A percentile compares a stretch with the other conserved stretches of the same genome.
phyloP scores from a whole-genome alignment of 92 coral and sea anemone genomes.

The Parazoanthus atlanticus region DNA sequence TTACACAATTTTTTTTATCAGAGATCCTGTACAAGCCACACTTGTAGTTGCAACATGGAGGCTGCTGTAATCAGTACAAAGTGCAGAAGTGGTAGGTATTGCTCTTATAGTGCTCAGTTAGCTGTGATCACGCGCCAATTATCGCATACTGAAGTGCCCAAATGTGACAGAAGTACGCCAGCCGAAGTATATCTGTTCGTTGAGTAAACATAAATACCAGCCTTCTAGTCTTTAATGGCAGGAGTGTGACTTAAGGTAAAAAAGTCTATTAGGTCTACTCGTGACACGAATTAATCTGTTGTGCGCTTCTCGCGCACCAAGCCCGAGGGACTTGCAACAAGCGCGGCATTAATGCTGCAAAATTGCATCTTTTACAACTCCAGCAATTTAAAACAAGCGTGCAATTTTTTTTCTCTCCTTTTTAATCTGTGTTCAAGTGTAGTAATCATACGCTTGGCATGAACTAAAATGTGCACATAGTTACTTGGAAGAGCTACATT shows the following conservation, averaged over 20 bases:
- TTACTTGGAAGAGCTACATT: neutral
- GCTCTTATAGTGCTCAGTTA: neutral
- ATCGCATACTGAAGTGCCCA: slow-evolving; percentile 15
- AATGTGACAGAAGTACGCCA: slow-evolving; percentile 18
- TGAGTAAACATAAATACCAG: slow-evolving; percentile 12
- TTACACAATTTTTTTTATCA: neutral
- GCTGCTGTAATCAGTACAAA: slow-evolving; percentile 4
- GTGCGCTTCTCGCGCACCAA: neutral
- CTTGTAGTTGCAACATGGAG: slow-evolving; percentile 12
- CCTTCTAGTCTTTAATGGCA: neutral
- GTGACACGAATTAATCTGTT: neutral
- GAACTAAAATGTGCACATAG: neutral
- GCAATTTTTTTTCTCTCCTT: neutral
- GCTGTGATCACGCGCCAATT: slow-evolving; percentile 24
- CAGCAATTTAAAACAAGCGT: neutral
- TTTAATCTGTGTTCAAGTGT: neutral
- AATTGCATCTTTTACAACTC: neutral
- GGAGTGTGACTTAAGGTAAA: neutral
- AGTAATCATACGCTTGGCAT: neutral
- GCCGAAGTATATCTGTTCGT: neutral
- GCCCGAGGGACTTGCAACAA: slow-evolving; percentile 6
- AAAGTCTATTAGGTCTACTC: neutral
- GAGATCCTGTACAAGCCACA: neutral
- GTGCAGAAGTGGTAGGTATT: slow-evolving; percentile 26
- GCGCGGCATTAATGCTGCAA: slow-evolving; percentile 39